Evolutionary conservation across 2,888 invertebrate genomes (phyloP), one percentile per base, ranked within the genome.

Genomic region (Stenodera caucasica): DNA sequence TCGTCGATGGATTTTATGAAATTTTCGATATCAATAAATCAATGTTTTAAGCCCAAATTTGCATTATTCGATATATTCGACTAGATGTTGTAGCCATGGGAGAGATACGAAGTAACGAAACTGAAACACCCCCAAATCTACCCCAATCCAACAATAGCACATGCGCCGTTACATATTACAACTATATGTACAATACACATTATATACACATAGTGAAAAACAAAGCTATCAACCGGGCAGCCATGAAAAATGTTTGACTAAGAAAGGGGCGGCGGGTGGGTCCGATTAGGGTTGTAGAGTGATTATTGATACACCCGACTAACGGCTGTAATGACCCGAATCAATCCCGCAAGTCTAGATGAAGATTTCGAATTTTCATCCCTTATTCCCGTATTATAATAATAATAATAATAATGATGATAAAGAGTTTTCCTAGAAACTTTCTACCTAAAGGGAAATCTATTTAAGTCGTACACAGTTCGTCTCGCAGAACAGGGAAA

Each of bases 401-500:
- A n/a, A n/a, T n/a, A n/a, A n/a, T n/a, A n/a, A n/a, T n/a, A n/a
- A n/a, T n/a, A n/a, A n/a, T n/a, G n/a, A n/a, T n/a, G n/a, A n/a
- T n/a, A n/a, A n/a, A n/a, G n/a, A n/a, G n/a, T n/a, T 45, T 45
- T 45, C 11, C 32, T 21, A 32, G 33, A 30, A 52, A 21, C 32
- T 52, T 33, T 33, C 32, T 33, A 52, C 52, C 18, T 52, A 32
- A 32, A 52, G 29, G 32, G 18, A 32, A 33, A 52, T 52, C 30
- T 52, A 52, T 52, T 33, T 21, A 33, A n/a, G 55, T 37, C 54
- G 51, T 51, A 33, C 12, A 55, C 56, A 33, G 55, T 62, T 52
- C 55, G 45, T 54, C 57, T 55, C 65, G 66, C 69, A 64, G 18
- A 33, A 35, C 1, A 70, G 72, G 73, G 72, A 75, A 76, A 76